Conservation (phyloP, 2,797 vertebrate genomes). For the Antennarius maculatus region DNA sequence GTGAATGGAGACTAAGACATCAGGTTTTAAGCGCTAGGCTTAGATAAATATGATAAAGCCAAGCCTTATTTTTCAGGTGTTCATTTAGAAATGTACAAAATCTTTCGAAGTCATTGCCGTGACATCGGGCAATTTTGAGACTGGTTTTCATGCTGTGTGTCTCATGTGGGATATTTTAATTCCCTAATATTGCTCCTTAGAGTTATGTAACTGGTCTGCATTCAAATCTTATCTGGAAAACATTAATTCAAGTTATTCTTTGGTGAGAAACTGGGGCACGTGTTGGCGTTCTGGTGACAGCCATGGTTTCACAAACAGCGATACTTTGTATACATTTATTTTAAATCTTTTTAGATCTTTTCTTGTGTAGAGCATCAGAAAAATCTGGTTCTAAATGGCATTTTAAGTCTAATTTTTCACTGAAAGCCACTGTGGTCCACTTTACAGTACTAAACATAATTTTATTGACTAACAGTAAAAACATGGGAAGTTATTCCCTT, state of each 20-base stretch:
- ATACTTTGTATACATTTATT: too few relatives aligned
- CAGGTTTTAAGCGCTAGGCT: slow-evolving; percentile 15
- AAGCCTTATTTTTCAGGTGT: not conserved
- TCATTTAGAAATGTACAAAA: slow-evolving; percentile 42
- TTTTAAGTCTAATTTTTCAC: too few relatives aligned
- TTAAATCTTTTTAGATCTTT: too few relatives aligned
- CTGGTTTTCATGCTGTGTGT: not conserved
- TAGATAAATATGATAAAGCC: slow-evolving; percentile 21
- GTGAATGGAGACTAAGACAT: slow-evolving; percentile 24
- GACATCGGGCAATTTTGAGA: not conserved
- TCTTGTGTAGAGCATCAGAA: too few relatives aligned
- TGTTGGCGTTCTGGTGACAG: slow-evolving; percentile 8
- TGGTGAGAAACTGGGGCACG: not conserved
- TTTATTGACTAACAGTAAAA: too few relatives aligned
- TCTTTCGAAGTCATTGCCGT: not conserved
- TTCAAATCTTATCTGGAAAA: not conserved
- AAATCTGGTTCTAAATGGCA: too few relatives aligned
- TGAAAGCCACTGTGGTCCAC: too few relatives aligned
- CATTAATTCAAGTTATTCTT: not conserved
- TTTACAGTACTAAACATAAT: too few relatives aligned
- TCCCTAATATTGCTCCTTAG: slow-evolving; percentile 1
- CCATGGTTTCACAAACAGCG: too few relatives aligned
- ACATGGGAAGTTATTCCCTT: too few relatives aligned
- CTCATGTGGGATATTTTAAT: not conserved
- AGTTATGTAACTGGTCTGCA: not conserved